A percentile compares a stretch with the other conserved stretches of the same genome.
These are phyloP conservation scores for Nycticebus coucang DNA, from an alignment of 2,113 vertebrate genomes.

Conservation along the genomic window DNA sequence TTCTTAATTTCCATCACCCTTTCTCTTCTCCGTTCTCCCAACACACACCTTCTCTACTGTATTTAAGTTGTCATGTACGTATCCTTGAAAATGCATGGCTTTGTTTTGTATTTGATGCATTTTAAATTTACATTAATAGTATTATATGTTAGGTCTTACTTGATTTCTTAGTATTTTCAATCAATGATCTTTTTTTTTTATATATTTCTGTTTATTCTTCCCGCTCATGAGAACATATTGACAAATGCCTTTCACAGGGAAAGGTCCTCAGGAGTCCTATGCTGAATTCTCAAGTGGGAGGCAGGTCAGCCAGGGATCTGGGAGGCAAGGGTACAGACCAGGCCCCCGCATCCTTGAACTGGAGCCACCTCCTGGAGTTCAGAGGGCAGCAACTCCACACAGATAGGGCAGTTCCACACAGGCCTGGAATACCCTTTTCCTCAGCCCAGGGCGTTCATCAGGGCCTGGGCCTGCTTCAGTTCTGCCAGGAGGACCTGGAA, in stretches of 20 bases:
- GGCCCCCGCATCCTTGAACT: not conserved
- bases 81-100: not conserved
- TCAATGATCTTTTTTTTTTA: too few relatives aligned
- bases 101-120: not conserved
- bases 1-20: not conserved
- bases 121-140: not conserved
- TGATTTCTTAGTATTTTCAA: not conserved
- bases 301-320: not conserved
- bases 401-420: not conserved
- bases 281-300: not conserved
- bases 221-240: not conserved
- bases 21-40: not conserved
- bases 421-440: not conserved
- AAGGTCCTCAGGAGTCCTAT: not conserved
- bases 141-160: not conserved
- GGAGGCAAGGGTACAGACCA: not conserved
- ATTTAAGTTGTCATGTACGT: not conserved
- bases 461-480: constrained; percentile 93
- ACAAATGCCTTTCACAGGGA: not conserved
- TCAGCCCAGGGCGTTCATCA: constrained; percentile 93
- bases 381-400: not conserved
- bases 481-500: constrained; percentile 94
- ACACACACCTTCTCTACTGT: not conserved
- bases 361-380: not conserved
- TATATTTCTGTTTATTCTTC: constrained; percentile 64